A percentile compares a stretch with the other conserved stretches of the same genome.
Conservation (phyloP, 2,113 vertebrate genomes). For the Protobothrops flavoviridis region DNA sequence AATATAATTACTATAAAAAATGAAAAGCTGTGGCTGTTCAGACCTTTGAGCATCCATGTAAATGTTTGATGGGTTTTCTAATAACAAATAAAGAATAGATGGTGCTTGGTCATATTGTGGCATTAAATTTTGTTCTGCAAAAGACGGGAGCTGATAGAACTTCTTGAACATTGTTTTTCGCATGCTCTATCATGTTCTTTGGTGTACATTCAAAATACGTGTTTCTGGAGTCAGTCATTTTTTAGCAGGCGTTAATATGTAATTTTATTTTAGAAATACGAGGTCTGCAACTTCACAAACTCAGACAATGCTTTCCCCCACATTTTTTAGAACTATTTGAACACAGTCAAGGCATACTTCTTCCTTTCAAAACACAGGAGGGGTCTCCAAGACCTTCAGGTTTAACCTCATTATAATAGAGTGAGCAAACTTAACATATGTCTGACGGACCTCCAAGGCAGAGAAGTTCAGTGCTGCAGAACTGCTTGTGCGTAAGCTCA, state of each 20-base stretch:
- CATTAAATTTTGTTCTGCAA: background rate
- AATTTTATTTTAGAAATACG: background rate
- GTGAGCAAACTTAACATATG: background rate
- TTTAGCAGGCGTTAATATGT: background rate
- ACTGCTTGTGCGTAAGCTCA: constrained; percentile 2
- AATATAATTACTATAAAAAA: background rate
- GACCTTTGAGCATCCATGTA: background rate
- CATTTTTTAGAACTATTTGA: background rate
- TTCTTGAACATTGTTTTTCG: background rate
- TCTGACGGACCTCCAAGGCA: background rate
- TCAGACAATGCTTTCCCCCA: background rate
- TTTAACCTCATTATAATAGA: background rate
- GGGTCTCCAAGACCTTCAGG: background rate
- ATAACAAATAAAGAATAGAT: background rate
- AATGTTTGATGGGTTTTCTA: background rate
- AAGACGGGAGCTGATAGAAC: background rate
- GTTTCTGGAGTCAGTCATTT: background rate
- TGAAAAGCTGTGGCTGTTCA: background rate
- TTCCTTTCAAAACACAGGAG: background rate
- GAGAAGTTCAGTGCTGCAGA: background rate
- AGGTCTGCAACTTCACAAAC: background rate
- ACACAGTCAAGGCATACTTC: background rate
- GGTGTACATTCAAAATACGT: background rate
- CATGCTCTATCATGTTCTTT: background rate
- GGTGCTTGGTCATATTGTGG: background rate